phyloP scores from a whole-genome alignment of 2,113 vertebrate species.

The Thunnus thynnus region DNA sequence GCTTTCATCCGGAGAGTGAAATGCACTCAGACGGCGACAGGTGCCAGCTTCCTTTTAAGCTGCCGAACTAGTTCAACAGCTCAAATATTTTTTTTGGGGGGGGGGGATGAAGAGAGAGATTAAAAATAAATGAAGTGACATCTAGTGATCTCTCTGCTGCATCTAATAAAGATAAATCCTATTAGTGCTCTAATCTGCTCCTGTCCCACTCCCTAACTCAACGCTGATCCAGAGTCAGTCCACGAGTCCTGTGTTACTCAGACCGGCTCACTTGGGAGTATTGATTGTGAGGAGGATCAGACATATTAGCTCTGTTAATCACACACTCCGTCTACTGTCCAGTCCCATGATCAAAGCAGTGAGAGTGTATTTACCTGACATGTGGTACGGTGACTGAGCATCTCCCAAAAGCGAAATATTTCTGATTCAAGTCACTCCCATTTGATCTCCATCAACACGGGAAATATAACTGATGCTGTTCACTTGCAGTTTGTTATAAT shows the following conservation, averaged over 20 bases:
- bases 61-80: neutral
- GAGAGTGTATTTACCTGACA: neutral
- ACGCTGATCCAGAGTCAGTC: neutral
- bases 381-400: no score
- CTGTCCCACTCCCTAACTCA: constrained; percentile 3
- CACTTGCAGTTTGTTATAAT: neutral
- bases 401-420: no score
- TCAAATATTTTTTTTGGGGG: neutral
- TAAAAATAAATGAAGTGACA: constrained; percentile 23
- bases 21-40: neutral
- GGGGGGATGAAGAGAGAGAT: constrained; percentile 2
- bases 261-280: neutral
- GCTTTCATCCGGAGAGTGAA: neutral
- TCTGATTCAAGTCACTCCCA: neutral
- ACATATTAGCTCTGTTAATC: constrained; percentile 21
- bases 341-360: neutral
- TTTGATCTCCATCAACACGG: neutral
- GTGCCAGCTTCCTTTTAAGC: constrained; percentile 1
- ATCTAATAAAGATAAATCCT: constrained; percentile 46
- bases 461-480: neutral
- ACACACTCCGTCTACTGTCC: neutral
- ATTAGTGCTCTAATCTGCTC: constrained; percentile 22
- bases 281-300: constrained; percentile 14
- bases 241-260: neutral
- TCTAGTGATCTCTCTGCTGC: constrained; percentile 20